Evolutionary conservation across 2,888 invertebrate species (phyloP).

Genomic region (Vanessa cardui): DNA sequence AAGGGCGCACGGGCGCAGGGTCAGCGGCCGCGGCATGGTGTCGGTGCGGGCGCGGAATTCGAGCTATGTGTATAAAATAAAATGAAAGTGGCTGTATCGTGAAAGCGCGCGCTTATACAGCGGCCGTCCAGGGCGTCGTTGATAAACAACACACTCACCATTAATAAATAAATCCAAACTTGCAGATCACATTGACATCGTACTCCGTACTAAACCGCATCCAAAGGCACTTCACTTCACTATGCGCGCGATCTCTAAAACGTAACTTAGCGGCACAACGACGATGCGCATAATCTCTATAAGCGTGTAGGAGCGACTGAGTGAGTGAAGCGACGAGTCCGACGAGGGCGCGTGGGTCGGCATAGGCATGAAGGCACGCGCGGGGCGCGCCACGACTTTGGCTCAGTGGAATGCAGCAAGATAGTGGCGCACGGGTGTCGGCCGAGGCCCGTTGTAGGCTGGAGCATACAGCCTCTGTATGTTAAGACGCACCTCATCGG

Average conservation of each 20-base stretch:
- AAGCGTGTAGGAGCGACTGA: conserved; percentile 74
- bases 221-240: conserved; percentile 80
- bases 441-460: conserved; percentile 65
- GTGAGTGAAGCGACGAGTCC: conserved; percentile 74
- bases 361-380: conserved; percentile 83
- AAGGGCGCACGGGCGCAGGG: conserved; percentile 81
- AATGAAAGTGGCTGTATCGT: conserved; percentile 82
- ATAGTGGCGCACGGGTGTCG: conserved; percentile 58
- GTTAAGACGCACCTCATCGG: conserved; percentile 51
- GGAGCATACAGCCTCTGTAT: conserved; percentile 45
- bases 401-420: conserved; percentile 70
- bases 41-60: conserved; percentile 79
- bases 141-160: conserved; percentile 68
- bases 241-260: conserved; percentile 63
- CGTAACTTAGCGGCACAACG: conserved; percentile 51
- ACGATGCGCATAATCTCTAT: conserved; percentile 59
- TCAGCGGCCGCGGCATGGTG: conserved; percentile 78
- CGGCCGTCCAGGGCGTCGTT: conserved; percentile 57
- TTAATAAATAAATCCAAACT: conserved; percentile 78
- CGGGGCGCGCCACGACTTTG: conserved; percentile 73
- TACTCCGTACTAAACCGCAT: conserved; percentile 72
- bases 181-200: conserved; percentile 63
- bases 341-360: conserved; percentile 89
- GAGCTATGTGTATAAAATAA: conserved; percentile 82
- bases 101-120: conserved; percentile 80